Percentiles rank a stretch among this genome's conserved stretches.
Evolutionary conservation across 2,888 invertebrate species (phyloP).

Genomic region (Dynastes hyllus): DNA sequence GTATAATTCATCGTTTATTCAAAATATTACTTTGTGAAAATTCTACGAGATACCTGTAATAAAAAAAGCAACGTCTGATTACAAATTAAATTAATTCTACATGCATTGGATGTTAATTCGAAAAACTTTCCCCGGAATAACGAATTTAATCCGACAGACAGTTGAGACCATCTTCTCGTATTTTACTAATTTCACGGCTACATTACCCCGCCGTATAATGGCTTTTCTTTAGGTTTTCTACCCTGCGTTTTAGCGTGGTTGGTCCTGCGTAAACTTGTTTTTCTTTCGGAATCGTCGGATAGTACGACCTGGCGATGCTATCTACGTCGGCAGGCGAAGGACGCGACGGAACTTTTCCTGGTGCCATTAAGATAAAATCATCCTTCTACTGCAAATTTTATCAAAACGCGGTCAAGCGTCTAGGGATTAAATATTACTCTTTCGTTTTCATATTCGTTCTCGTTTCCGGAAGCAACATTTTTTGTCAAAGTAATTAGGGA

Average conservation of each 20-base stretch:
- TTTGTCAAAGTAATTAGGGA: conserved; percentile 41
- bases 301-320: conserved; percentile 62
- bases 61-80: background rate
- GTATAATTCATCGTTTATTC: too few relatives aligned
- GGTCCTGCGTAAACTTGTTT: conserved; percentile 64
- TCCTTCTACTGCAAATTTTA: conserved; percentile 63
- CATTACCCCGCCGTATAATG: conserved; percentile 63
- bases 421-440: conserved; percentile 61
- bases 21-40: too few relatives aligned
- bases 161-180: conserved; percentile 11
- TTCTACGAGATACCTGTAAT: background rate
- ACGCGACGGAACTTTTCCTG: conserved; percentile 63
- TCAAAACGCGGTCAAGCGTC: conserved; percentile 63
- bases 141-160: conserved; percentile 8
- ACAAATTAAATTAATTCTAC: background rate
- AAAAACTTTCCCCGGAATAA: conserved; percentile 6
- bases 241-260: conserved; percentile 52
- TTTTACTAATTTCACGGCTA: conserved; percentile 62
- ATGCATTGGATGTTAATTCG: conserved; percentile 24
- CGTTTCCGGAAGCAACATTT: conserved; percentile 43
- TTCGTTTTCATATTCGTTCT: conserved; percentile 51
- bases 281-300: conserved; percentile 60
- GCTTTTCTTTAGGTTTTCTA: conserved; percentile 60
- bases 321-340: conserved; percentile 61
- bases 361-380: conserved; percentile 65